phyloP scores from a whole-genome alignment of 92 coral and sea anemone genomes.

The Epizoanthus ramosus region DNA sequence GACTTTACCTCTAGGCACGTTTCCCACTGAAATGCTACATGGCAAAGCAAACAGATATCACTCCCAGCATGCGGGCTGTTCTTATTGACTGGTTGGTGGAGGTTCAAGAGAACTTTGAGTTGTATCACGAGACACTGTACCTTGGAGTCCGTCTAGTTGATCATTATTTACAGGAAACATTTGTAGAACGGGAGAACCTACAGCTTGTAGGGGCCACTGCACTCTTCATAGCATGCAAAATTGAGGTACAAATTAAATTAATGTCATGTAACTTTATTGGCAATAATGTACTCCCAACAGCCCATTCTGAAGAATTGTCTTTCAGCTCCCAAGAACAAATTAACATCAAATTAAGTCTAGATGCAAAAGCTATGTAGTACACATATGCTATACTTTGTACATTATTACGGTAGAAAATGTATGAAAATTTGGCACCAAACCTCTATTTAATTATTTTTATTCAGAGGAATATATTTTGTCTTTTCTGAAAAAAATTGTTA shows the following conservation, averaged over 20 bases:
- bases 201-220: conserved; percentile 96
- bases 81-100: conserved; percentile 98
- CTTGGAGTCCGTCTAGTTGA: conserved; percentile 91
- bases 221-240: conserved; percentile 81
- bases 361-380: too few relatives aligned
- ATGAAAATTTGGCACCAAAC: too few relatives aligned
- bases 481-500: too few relatives aligned
- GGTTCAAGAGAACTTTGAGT: conserved; percentile 96
- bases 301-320: too few relatives aligned
- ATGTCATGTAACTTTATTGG: neutral
- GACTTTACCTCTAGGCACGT: conserved; percentile 45
- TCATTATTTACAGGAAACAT: conserved; percentile 73
- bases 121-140: conserved; percentile 95
- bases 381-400: too few relatives aligned
- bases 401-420: too few relatives aligned
- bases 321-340: too few relatives aligned
- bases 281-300: too few relatives aligned
- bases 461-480: too few relatives aligned
- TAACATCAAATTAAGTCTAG: too few relatives aligned
- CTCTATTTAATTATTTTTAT: too few relatives aligned
- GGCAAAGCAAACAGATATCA: conserved; percentile 76
- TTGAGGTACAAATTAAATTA: conserved; percentile 68
- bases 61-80: conserved; percentile 88
- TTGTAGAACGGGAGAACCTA: conserved; percentile 79
- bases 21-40: conserved; percentile 81